A percentile compares a stretch with the other conserved stretches of the same genome.
phyloP scores from a whole-genome alignment of 2,888 invertebrate genomes.

The Steinernema carpocapsae region DNA sequence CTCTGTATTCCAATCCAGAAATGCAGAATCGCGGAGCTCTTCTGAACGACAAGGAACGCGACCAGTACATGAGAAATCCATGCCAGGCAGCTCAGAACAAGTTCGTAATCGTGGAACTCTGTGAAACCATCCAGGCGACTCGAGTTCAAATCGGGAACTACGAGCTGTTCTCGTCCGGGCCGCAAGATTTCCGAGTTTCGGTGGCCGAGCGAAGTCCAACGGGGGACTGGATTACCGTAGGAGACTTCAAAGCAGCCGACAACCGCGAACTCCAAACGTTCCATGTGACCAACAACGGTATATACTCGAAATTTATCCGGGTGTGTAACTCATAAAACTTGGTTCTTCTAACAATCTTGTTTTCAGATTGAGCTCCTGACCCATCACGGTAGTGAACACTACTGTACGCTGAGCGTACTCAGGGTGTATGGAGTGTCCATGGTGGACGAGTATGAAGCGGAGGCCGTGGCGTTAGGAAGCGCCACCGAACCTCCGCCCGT shows the following conservation, averaged over 20 bases:
- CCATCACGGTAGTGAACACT: constrained; percentile 95
- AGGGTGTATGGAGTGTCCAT: constrained; percentile 86
- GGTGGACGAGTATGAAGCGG: constrained; percentile 69
- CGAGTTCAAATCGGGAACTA: constrained; percentile 90
- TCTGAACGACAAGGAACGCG: constrained; percentile 77
- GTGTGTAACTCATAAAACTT: constrained; percentile 70
- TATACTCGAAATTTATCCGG: constrained; percentile 85
- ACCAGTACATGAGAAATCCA: constrained; percentile 96
- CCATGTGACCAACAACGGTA: constrained; percentile 74
- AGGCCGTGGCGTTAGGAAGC: constrained; percentile 47
- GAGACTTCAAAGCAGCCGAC: constrained; percentile 85
- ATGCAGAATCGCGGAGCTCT: constrained; percentile 82
- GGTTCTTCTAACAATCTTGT: not conserved
- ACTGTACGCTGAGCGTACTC: constrained; percentile 94
- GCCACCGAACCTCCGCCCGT: not conserved
- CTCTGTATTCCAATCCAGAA: constrained; percentile 89
- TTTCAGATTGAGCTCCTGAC: constrained; percentile 80
- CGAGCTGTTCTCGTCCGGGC: constrained; percentile 95
- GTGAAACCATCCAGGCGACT: constrained; percentile 90
- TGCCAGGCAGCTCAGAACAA: constrained; percentile 77
- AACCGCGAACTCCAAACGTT: constrained; percentile 62
- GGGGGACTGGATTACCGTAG: constrained; percentile 87
- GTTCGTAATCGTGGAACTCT: constrained; percentile 88
- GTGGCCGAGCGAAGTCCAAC: constrained; percentile 85
- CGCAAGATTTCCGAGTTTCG: constrained; percentile 86